Base-by-base conservation (phyloP, 2,797 vertebrate genomes). In the Rhodeus uyekii region DNA sequence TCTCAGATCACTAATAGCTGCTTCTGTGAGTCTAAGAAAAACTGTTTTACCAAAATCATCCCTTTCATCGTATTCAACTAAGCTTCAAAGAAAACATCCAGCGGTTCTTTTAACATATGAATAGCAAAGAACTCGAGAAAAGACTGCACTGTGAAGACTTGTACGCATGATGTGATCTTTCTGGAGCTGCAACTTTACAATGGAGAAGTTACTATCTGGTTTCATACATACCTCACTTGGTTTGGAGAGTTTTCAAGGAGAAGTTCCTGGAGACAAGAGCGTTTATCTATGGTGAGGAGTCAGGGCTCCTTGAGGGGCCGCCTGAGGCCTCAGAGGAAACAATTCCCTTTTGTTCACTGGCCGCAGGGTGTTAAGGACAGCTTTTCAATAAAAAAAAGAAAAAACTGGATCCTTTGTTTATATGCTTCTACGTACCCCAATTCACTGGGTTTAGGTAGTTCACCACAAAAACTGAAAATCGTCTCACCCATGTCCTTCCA, bases 281-380 rank as follows among this genome's bases (percentile, higher is more conserved):
- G 38, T 72, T 81, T 85, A 73, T 81, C 74, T 81, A 36, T 39
- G 42, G 69, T 50, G 53, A 38, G 68, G 76, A 74, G 32, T 78
- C 80, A 19, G 72, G 77, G 67, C 44, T 83, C 74, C 84, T 86
- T 73, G 24, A 76, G 76, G 84, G 63, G 39, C 36, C 69, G 79
- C 84, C 81, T 6, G 77, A 64, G 76, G 76, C 81, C 58, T 53
- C 42, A 7, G 44, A 85, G 81, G 29, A 76, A 46, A 8, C 29
- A 34, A 44, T 76, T 34, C 67, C 73, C 83, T 44, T 80, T 18
- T 12, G 53, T 79, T 68, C 2, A 39, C 22, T 55, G 76, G 81
- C 84, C n/a, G 48, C 76, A 55, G 76, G 81, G 81, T 53, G 24
- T 68, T 24, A 8, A 55, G 63, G 36, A 29, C 74, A 29, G 29